Evolutionary conservation across 1,140 invertebrate species (phyloP), one percentile per base, ranked within the genome.

Genomic region (Drosophila burlai): DNA sequence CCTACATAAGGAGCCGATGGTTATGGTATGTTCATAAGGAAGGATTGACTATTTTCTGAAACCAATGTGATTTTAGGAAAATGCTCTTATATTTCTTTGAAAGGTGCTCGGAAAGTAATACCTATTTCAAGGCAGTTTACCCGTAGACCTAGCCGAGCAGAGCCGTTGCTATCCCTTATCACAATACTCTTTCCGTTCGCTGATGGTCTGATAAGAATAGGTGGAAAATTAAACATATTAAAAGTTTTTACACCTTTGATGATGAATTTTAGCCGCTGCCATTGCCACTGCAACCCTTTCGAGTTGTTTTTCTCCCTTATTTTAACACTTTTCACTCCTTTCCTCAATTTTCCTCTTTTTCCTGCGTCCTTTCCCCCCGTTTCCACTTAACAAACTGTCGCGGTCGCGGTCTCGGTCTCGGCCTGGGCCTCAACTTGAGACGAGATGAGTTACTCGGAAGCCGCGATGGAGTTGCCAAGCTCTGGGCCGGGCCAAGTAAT

Each of bases 181-280:
- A 15, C 7, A n/a, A 45, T 24, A 29, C 55, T 10, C 18, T 9
- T 8, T 38, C 7, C 38, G 11, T 6, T 36, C 13, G 15, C 26
- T 29, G 18, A 52, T 57, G 29, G 42, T 16, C 65, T 45, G 24
- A 61, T 69, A 77, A 77, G 45, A 87, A 75, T 83, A 81, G 78
- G 87, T 83, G 83, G 80, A 81, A 92, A 86, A 92, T 92, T 90
- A 84, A 92, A 90, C 90, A 84, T 92, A 92, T 92, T 90, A 83
- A 92, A 92, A 92, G 80, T 92, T 92, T 86, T 90, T 90, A 86
- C 90, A 92, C 90, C 90, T 92, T 87, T 92, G 82, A 92, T 92
- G 90, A 91, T 90, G 81, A 76, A 91, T 91, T 91, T 80, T 76
- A 68, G 38, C 45, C 36, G 24, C 47, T 55, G 67, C 45, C 55